These are phyloP conservation scores for Lates calcarifer DNA, from an alignment of 2,113 vertebrate genomes.

Conservation along the genomic window DNA sequence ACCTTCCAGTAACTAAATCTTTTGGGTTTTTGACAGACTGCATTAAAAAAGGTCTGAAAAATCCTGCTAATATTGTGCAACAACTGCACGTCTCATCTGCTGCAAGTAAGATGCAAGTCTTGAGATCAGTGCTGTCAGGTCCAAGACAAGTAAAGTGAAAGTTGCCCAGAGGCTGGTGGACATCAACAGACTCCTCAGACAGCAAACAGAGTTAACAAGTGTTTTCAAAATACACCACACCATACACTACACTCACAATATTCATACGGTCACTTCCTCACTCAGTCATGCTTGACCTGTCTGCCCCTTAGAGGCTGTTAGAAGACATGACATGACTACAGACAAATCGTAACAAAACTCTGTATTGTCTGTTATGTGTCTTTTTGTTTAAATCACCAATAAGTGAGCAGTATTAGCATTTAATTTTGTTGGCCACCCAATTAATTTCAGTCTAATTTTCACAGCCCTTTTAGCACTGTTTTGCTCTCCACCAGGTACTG, in stretches of 20 bases:
- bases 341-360: too few species aligned
- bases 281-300: background rate
- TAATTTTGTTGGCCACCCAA: background rate
- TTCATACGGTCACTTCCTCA: background rate
- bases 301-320: background rate
- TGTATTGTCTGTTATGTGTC: too few species aligned
- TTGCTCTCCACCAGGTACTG: background rate
- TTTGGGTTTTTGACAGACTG: background rate
- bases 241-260: background rate
- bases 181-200: background rate
- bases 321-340: too few species aligned
- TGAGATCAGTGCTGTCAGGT: background rate
- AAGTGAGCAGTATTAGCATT: background rate
- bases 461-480: background rate
- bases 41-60: conserved; percentile 8
- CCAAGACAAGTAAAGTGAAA: conserved; percentile 7
- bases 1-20: background rate
- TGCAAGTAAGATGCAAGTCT: background rate
- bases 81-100: background rate
- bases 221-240: background rate
- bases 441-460: background rate
- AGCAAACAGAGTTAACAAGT: background rate
- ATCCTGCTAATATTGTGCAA: background rate
- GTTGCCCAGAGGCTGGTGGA: conserved; percentile 1
- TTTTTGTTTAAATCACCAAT: too few species aligned